Evolutionary conservation across 2,113 vertebrate genomes (phyloP).

Genomic region (Xiphias gladius): DNA sequence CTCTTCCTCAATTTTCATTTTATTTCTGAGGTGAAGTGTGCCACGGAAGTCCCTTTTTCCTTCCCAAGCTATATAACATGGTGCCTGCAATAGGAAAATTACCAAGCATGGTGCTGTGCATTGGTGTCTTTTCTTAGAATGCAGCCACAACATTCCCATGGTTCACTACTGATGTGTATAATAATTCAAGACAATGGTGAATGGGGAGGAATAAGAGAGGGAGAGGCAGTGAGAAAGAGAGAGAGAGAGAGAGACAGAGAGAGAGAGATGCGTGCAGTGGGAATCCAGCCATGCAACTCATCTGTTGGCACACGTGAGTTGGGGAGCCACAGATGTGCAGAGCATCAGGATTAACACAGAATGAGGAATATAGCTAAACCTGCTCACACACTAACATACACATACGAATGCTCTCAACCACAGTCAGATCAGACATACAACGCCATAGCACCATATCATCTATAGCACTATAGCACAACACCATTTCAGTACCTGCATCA

Average conservation of each 20-base stretch:
- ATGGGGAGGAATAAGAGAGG: conserved; percentile 27
- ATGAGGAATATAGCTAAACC: conserved; percentile 63
- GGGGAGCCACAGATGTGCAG: conserved; percentile 75
- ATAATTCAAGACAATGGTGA: conserved; percentile 36
- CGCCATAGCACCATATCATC: background rate
- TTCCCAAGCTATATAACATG: background rate
- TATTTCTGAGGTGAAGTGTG: conserved; percentile 20
- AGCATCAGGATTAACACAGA: conserved; percentile 76
- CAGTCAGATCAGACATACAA: conserved; percentile 24
- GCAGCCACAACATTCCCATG: conserved; percentile 5
- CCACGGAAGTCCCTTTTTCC: background rate
- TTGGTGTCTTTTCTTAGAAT: conserved; percentile 18
- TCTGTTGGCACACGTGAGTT: conserved; percentile 76
- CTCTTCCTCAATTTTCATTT: conserved; percentile 17
- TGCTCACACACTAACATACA: conserved; percentile 13
- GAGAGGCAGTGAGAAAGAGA: background rate
- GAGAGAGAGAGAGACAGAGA: background rate
- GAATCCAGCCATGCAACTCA: conserved; percentile 73
- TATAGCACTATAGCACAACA: conserved; percentile 7
- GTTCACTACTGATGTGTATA: conserved; percentile 28
- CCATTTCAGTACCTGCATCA: conserved; percentile 49
- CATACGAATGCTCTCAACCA: conserved; percentile 44
- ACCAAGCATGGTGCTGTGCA: background rate
- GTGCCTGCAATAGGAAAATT: conserved; percentile 1
- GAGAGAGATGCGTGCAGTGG: conserved; percentile 55